A percentile compares a stretch with the other conserved stretches of the same genome.
phyloP scores from a whole-genome alignment of 1,140 invertebrate genomes.

The Drosophila biarmipes region DNA sequence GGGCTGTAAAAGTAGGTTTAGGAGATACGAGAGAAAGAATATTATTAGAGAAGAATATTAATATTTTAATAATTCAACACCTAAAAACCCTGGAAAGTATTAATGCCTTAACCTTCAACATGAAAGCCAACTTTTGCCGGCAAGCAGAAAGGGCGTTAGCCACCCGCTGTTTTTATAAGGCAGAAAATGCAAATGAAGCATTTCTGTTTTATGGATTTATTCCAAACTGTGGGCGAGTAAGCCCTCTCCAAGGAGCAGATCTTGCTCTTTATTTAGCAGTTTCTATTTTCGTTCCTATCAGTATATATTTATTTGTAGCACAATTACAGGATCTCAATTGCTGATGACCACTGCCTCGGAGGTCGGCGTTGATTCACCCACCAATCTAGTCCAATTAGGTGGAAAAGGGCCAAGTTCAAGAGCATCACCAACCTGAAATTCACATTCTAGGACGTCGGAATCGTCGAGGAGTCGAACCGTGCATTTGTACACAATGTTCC shows the following conservation, averaged over 20 bases:
- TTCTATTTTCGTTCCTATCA: too few species aligned
- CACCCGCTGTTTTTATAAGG: slow-evolving; percentile 7
- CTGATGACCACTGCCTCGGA: neutral
- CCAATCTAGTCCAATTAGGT: slow-evolving; percentile 7
- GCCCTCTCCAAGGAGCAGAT: neutral
- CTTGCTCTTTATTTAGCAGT: neutral
- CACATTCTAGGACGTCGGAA: slow-evolving; percentile 96
- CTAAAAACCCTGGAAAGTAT: too few species aligned
- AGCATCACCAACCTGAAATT: slow-evolving; percentile 93
- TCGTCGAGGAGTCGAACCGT: slow-evolving; percentile 97
- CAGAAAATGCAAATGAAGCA: neutral
- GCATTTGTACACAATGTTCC: slow-evolving; percentile 95
- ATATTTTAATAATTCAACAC: too few species aligned
- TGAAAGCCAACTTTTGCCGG: slow-evolving; percentile 8
- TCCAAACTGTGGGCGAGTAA: neutral
- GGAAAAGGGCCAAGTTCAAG: slow-evolving; percentile 17
- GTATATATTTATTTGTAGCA: neutral
- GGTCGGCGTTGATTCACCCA: neutral
- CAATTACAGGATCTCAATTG: neutral
- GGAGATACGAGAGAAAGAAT: too few species aligned
- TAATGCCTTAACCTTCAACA: too few species aligned
- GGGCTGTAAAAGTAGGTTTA: slow-evolving; percentile 86
- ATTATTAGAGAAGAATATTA: too few species aligned
- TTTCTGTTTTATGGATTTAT: slow-evolving; percentile 15
- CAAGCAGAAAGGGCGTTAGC: slow-evolving; percentile 36